phyloP scores from a whole-genome alignment of 2,888 invertebrate genomes.

The Ophioninae sp. region DNA sequence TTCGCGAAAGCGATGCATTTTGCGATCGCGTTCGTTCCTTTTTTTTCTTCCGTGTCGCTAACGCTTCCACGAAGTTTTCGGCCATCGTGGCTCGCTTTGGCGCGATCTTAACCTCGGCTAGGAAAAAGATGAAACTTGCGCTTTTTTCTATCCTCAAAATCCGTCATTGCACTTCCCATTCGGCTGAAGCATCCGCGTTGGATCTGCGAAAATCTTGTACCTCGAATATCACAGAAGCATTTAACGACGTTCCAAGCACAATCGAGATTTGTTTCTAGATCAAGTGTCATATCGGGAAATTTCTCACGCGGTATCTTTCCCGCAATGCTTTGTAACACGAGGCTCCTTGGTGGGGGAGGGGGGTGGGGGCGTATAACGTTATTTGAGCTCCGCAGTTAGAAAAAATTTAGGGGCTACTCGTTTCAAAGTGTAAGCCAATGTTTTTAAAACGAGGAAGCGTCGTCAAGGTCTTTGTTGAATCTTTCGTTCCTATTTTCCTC shows the following conservation, averaged over 20 bases:
- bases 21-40: slow-evolving; percentile 34
- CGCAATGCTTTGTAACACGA: slow-evolving; percentile 47
- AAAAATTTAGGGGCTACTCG: neutral
- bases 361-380: neutral
- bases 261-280: slow-evolving; percentile 53
- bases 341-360: neutral
- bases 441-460: slow-evolving; percentile 16
- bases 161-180: neutral
- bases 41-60: neutral
- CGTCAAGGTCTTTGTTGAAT: slow-evolving; percentile 31
- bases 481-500: neutral
- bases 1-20: neutral
- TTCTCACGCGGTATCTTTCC: slow-evolving; percentile 28
- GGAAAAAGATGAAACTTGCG: slow-evolving; percentile 37
- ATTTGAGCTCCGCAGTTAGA: neutral
- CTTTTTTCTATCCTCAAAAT: slow-evolving; percentile 38
- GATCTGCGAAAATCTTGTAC: neutral
- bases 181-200: neutral
- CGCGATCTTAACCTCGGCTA: slow-evolving; percentile 75
- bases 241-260: slow-evolving; percentile 58
- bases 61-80: slow-evolving; percentile 59
- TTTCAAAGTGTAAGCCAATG: slow-evolving; percentile 1
- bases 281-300: slow-evolving; percentile 60
- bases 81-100: slow-evolving; percentile 73
- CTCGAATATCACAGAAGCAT: neutral